Percentiles rank a stretch among this genome's conserved stretches.
phyloP scores from a whole-genome alignment of 2,113 vertebrate genomes.

The Telmatochromis brachygnathus region DNA sequence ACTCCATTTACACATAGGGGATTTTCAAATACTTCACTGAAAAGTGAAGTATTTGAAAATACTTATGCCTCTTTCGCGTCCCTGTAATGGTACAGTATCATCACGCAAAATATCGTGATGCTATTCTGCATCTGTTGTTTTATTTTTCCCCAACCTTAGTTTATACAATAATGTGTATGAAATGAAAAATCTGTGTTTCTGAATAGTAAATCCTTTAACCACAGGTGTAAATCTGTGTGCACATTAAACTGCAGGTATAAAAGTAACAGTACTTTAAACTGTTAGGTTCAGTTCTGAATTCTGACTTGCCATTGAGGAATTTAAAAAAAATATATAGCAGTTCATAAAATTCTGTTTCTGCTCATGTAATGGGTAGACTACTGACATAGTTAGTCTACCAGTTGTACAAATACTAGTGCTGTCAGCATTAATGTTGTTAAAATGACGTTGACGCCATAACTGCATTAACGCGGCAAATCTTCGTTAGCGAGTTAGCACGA shows the following conservation, averaged over 20 bases:
- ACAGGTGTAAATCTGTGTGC: background rate
- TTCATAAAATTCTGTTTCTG: background rate
- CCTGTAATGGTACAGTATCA: background rate
- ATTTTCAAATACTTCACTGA: background rate
- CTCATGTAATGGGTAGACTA: background rate
- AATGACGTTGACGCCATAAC: fast-evolving
- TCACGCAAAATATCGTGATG: background rate
- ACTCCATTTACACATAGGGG: background rate
- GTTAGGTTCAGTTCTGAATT: background rate
- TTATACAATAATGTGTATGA: background rate
- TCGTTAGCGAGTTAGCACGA: fast-evolving
- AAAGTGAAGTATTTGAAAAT: background rate
- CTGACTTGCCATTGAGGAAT: background rate
- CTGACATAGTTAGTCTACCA: background rate
- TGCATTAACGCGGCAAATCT: fast-evolving
- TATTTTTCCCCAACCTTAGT: background rate
- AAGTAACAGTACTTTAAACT: background rate
- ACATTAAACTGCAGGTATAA: background rate
- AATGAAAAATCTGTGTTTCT: background rate
- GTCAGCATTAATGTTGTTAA: fast-evolving
- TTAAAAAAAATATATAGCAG: fast-evolving
- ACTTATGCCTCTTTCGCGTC: fast-evolving
- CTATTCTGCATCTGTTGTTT: fast-evolving
- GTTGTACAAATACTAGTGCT: background rate
- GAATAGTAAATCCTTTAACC: background rate